Evolutionary conservation across 2,797 vertebrate species (phyloP).

Genomic region (Coluber constrictor): DNA sequence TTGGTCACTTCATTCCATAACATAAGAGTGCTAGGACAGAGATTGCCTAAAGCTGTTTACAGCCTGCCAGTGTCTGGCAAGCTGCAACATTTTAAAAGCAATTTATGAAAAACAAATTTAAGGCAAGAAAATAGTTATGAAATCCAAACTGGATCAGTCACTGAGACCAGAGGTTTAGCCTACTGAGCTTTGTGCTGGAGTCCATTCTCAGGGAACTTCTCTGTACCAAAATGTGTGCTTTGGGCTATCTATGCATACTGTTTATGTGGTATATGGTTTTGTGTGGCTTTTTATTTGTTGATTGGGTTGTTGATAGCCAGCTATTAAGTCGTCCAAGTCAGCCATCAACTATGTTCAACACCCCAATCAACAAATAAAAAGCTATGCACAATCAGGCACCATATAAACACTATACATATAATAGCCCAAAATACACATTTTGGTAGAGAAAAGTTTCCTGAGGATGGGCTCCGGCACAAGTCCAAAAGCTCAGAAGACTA

Average conservation of each 20-base stretch:
- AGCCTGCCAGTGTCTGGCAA: neutral
- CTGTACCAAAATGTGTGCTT: neutral
- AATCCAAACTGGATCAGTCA: neutral
- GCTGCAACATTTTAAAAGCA: neutral
- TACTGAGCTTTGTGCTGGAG: neutral
- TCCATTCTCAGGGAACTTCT: neutral
- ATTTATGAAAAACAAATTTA: neutral
- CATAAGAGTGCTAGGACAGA: neutral
- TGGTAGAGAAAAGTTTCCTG: neutral
- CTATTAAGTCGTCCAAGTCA: neutral
- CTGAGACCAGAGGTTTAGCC: neutral
- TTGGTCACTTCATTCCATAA: too few species aligned
- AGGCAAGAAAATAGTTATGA: neutral
- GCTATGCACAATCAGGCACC: neutral
- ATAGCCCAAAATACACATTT: neutral
- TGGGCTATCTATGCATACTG: neutral
- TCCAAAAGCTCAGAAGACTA: neutral
- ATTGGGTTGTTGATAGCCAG: neutral
- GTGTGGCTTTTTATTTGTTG: neutral
- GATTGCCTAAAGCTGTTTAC: neutral
- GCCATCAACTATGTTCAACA: neutral
- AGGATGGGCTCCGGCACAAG: neutral
- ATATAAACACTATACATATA: neutral
- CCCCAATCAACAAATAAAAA: neutral
- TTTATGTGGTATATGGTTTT: neutral